Evolutionary conservation across 2,888 invertebrate genomes (phyloP), one percentile per base, ranked within the genome.

Genomic region (Serripes groenlandicus): DNA sequence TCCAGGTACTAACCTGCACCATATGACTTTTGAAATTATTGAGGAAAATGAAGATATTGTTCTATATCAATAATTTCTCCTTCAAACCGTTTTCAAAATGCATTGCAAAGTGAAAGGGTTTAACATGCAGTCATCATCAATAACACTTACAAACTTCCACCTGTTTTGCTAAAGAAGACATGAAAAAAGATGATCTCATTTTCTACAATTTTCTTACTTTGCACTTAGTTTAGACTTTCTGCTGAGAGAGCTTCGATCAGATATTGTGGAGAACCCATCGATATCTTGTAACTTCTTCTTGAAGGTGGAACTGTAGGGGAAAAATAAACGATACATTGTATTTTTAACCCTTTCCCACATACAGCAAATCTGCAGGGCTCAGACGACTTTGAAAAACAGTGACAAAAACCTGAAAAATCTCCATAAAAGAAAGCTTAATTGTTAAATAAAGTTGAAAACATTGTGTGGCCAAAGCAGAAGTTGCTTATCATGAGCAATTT

Each of bases 181-280:
- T n/a, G n/a, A n/a, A n/a, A n/a, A n/a, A n/a, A n/a, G n/a, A n/a
- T n/a, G n/a, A n/a, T n/a, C n/a, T n/a, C n/a, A n/a, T 26, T 9
- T 18, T 32, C 11, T 18, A 30, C 28, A 15, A 7, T 54, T 37
- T 58, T 30, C 42, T 26, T 78, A 84, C 81, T 81, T 85, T 49
- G 54, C 76, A 81, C 78, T 81, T 15, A 56, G 68, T 18, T 52
- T 78, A 0, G 85, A 81, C 11, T 42, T 78, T 60, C 73, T 66
- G 42, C 83, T 86, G 18, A 64, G 64, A 15, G 78, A 54, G 58
- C 80, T 83, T 35, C 70, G 35, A 23, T 83, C 83, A 26, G 86
- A 83, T 0, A 77, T 78, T 11, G 80, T 83, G 34, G 82, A 82
- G 58, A 80, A 77, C 5, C 83, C 83, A 70, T 83, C 83, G 15